phyloP scores from a whole-genome alignment of 2,888 invertebrate species.

The Cephus nigrinus region DNA sequence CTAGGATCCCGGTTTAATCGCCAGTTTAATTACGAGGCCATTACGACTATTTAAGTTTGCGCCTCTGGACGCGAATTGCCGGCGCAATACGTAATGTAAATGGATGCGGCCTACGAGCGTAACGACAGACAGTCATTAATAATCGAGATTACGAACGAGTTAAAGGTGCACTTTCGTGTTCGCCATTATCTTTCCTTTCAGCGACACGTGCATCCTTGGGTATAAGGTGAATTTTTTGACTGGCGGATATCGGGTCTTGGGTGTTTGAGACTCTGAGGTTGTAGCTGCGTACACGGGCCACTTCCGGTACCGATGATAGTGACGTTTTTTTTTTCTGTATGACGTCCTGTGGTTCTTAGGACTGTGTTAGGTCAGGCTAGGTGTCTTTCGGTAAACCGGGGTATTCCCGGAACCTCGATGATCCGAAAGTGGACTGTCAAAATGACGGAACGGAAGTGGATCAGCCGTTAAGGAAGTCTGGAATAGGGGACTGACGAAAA shows the following conservation, averaged over 20 bases:
- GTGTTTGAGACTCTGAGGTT: neutral
- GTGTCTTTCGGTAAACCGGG: too few relatives aligned
- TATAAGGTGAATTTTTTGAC: neutral
- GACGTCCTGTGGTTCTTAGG: neutral
- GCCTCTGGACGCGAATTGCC: neutral
- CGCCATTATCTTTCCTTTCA: neutral
- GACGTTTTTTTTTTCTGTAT: neutral
- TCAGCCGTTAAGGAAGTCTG: neutral
- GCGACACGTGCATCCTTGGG: neutral
- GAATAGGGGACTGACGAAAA: neutral
- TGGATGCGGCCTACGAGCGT: neutral
- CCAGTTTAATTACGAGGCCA: neutral
- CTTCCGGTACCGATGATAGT: neutral
- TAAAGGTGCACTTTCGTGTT: neutral
- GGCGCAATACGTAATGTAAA: neutral
- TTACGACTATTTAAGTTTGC: neutral
- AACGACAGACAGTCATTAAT: neutral
- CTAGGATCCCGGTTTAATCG: neutral
- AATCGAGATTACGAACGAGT: neutral
- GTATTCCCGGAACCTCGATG: neutral
- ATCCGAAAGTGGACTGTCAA: neutral
- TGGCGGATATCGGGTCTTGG: neutral
- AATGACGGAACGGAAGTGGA: neutral
- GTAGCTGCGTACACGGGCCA: fast-evolving
- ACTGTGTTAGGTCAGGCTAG: too few relatives aligned